Percentiles rank a stretch among this genome's conserved stretches.
Evolutionary conservation across 1,140 invertebrate genomes (phyloP).

Genomic region (Cotesia chilonis): DNA sequence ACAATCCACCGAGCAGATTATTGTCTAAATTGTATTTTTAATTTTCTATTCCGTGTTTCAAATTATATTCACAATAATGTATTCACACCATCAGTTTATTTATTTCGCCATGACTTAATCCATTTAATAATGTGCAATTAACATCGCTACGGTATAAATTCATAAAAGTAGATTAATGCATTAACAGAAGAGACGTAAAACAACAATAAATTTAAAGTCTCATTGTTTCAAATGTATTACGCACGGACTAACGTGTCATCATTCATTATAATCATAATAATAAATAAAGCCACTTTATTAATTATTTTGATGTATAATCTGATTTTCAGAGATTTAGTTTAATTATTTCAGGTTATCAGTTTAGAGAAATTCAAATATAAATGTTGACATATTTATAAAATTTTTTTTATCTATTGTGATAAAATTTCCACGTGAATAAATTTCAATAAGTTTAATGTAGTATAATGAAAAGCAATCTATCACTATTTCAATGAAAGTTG

Average conservation of each 20-base stretch:
- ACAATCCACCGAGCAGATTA: not conserved
- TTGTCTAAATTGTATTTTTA: not conserved
- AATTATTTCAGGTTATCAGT: too few species aligned
- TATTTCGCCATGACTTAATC: constrained; percentile 8
- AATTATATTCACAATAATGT: not conserved
- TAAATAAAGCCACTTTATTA: not conserved
- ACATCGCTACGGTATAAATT: not conserved
- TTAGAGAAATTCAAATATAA: too few species aligned
- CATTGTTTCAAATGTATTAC: not conserved
- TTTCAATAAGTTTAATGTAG: too few species aligned
- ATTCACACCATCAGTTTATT: not conserved
- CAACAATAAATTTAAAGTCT: not conserved
- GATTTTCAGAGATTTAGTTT: too few species aligned
- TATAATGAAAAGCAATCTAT: too few species aligned
- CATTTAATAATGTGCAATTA: constrained; percentile 5
- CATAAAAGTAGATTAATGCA: not conserved
- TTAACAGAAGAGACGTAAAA: not conserved
- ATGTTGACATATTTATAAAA: too few species aligned
- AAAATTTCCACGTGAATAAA: too few species aligned
- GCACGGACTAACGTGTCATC: too few species aligned
- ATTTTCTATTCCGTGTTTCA: not conserved
- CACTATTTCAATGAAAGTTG: too few species aligned
- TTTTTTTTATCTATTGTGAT: too few species aligned
- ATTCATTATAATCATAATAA: not conserved
- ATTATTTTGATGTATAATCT: too few species aligned